A percentile compares a stretch with the other conserved stretches of the same genome.
phyloP scores from a whole-genome alignment of 2,113 vertebrate species.

The Urocolius indicus region DNA sequence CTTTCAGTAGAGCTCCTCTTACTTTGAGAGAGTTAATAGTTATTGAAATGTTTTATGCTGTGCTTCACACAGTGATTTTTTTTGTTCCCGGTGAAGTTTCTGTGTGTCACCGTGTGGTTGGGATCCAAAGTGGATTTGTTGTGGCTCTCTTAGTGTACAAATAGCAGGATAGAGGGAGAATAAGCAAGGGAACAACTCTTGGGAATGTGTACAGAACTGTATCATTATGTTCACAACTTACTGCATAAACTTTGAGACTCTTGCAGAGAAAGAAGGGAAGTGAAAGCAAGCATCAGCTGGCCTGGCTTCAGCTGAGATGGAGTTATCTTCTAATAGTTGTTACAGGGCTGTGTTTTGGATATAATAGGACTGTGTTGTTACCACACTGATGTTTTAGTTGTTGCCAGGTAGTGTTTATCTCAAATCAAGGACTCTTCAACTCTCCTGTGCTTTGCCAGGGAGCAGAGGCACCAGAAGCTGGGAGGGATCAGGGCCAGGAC shows the following conservation, averaged over 20 bases:
- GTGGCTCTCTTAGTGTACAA: not conserved
- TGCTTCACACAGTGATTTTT: not conserved
- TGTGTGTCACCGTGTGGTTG: accelerated
- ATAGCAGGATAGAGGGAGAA: not conserved
- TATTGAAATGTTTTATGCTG: accelerated
- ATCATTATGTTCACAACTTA: not conserved
- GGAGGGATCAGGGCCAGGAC: no score
- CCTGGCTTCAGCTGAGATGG: no score
- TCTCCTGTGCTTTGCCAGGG: no score
- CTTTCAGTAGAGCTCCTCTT: not conserved
- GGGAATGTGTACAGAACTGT: accelerated
- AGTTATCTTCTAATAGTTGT: no score
- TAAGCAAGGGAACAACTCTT: not conserved
- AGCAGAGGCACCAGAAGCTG: no score
- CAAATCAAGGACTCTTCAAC: no score
- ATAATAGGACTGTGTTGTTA: no score
- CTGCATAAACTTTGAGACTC: not conserved
- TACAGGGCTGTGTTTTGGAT: no score
- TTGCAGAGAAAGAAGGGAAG: not conserved
- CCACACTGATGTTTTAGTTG: no score
- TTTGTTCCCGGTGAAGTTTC: accelerated
- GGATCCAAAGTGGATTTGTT: not conserved
- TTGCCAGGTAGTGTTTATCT: no score
- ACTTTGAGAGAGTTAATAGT: accelerated
- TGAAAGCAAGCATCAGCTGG: accelerated